Percentiles rank a stretch among this genome's conserved stretches.
Evolutionary conservation across 2,113 vertebrate genomes (phyloP).

Genomic region (Spheniscus mendiculus): DNA sequence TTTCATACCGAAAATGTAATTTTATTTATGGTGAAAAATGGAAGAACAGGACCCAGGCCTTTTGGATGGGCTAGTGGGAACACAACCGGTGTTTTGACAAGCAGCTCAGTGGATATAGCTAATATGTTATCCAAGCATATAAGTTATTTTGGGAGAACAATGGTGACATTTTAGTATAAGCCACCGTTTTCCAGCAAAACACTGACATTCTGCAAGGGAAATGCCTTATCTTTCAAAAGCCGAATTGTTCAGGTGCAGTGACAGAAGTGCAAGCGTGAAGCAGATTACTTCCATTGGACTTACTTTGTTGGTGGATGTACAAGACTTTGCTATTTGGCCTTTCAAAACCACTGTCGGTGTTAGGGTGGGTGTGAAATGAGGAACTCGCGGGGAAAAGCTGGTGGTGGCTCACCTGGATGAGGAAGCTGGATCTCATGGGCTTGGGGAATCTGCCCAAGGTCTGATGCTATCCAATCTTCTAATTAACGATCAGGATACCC

Average conservation of each 20-base stretch:
- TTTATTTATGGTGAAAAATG: neutral
- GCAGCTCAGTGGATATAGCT: neutral
- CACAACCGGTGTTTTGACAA: neutral
- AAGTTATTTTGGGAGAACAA: neutral
- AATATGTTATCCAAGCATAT: neutral
- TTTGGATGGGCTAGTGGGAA: neutral
- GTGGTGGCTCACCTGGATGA: neutral
- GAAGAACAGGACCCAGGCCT: neutral
- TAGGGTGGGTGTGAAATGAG: neutral
- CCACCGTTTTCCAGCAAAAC: neutral
- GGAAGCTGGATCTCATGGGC: neutral
- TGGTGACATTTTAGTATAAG: neutral
- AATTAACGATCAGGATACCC: neutral
- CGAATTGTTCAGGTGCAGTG: constrained; percentile 3
- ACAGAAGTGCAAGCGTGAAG: neutral
- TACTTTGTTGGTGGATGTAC: neutral
- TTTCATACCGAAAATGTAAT: neutral
- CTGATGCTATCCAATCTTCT: neutral
- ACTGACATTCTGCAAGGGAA: neutral
- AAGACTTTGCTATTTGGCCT: neutral
- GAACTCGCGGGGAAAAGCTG: neutral
- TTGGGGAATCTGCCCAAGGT: neutral
- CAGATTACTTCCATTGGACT: neutral
- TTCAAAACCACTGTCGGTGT: rapidly evolving
- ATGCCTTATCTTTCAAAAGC: neutral